These are phyloP conservation scores for Mesodorylaimus sp. DNA, from an alignment of 2,888 invertebrate species.

Conservation along the genomic window DNA sequence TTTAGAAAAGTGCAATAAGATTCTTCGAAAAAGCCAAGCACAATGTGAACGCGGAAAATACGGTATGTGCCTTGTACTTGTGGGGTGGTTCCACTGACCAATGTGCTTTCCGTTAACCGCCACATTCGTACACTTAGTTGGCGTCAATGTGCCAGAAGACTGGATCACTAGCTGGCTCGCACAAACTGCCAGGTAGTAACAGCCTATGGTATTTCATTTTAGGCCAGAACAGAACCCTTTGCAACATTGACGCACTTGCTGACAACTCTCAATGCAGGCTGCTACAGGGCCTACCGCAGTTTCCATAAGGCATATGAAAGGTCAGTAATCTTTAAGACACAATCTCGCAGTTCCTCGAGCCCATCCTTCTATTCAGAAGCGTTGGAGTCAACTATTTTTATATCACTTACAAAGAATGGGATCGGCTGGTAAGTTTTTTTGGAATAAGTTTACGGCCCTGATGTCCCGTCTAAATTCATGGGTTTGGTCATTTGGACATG, in stretches of 20 bases:
- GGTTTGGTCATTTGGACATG: neutral
- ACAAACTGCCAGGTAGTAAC: no score
- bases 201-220: no score
- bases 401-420: conserved; percentile 22
- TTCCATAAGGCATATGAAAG: conserved; percentile 1
- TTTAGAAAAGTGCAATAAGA: conserved; percentile 23
- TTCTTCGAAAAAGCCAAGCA: conserved; percentile 18
- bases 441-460: neutral
- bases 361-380: conserved; percentile 8
- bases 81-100: no score
- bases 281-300: conserved; percentile 8
- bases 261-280: conserved; percentile 19
- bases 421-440: conserved; percentile 16
- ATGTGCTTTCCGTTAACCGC: no score
- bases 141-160: no score
- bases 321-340: neutral
- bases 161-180: no score
- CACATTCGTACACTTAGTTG: no score
- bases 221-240: neutral
- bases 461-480: no score
- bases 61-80: no score
- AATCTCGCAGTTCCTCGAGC: neutral
- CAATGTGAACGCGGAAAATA: no score
- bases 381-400: conserved; percentile 21
- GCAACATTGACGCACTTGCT: conserved; percentile 17